Base-by-base conservation (phyloP, 2,113 vertebrate genomes). In the Callopanchax toddi region DNA sequence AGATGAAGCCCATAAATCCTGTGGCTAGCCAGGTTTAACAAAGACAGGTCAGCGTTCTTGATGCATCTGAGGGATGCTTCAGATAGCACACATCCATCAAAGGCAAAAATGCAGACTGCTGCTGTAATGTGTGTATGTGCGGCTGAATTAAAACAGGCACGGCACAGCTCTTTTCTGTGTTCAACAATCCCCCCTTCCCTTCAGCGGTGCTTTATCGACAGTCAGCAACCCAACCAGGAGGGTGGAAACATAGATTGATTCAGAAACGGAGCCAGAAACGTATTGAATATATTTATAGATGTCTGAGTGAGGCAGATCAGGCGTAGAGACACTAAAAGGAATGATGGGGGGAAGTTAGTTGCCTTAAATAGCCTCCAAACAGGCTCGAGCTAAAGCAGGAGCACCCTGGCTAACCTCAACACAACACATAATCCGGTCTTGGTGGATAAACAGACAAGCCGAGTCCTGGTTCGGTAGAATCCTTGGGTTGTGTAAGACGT, bases 11-110 rank as follows among this genome's bases (percentile, higher is more conserved):
- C 86, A 92, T 77, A 85, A 84, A 88, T 87, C 81, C 76, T 55
- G 67, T 72, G 71, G 52, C 85, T 65, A 82, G 71, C 67, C 74
- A 67, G 74, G 65, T 74, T 74, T 81, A 78, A 83, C 86, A 86
- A 61, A 74, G 6, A 34, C 58, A 78, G 91, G 89, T 91, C 91
- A 89, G 26, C 59, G 82, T 87, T 82, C 42, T 23, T 50, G 69
- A 80, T 78, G 71, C 79, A 83, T 89, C 78, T 60, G 74, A 79
- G 67, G 81, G 83, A 89, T 60, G 59, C 68, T 77, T 46, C 58
- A 74, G 80, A 89, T 87, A 92, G 89, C 76, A 87, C 58, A 78
- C 86, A 88, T 88, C 71, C 42, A 84, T 91, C 86, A 91, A 71
- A 51, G 40, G 86, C 73, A 83, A 84, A 65, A 82, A 82, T 73